Conservation (phyloP, 2,797 vertebrate genomes). For the Molossus molossus region DNA sequence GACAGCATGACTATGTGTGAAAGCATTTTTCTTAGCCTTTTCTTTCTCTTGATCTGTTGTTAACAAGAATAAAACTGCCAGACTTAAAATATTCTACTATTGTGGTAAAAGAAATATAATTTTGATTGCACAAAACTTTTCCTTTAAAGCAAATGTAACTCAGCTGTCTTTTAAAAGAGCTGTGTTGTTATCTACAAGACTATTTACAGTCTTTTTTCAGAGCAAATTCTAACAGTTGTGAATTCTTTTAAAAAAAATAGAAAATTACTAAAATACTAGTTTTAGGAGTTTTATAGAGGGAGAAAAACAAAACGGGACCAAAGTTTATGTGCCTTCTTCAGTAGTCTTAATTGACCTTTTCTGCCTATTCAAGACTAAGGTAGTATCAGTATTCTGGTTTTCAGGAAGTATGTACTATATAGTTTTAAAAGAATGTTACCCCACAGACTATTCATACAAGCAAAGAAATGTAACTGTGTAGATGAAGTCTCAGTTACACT, state of each 20-base stretch:
- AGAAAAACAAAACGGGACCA: slow-evolving; percentile 91
- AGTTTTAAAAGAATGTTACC: slow-evolving; percentile 82
- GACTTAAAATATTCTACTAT: slow-evolving; percentile 81
- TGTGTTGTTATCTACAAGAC: slow-evolving; percentile 81
- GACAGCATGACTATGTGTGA: slow-evolving; percentile 63
- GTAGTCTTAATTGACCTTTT: slow-evolving; percentile 88
- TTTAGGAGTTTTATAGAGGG: slow-evolving; percentile 86
- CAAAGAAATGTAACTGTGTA: slow-evolving; percentile 79
- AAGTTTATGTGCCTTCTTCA: slow-evolving; percentile 94
- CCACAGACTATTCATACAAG: slow-evolving; percentile 72
- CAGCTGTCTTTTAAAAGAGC: slow-evolving; percentile 80
- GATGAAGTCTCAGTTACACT: slow-evolving; percentile 77
- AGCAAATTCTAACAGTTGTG: slow-evolving; percentile 83
- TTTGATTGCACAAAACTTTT: slow-evolving; percentile 82
- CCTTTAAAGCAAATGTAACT: slow-evolving; percentile 77
- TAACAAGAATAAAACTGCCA: slow-evolving; percentile 88
- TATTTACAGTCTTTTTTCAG: slow-evolving; percentile 84
- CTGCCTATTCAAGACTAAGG: slow-evolving; percentile 85
- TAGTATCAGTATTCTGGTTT: slow-evolving; percentile 84
- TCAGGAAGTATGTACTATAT: slow-evolving; percentile 81
- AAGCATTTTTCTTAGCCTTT: slow-evolving; percentile 87
- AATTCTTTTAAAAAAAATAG: slow-evolving; percentile 81
- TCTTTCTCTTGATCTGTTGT: slow-evolving; percentile 76
- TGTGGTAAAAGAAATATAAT: slow-evolving; percentile 76
- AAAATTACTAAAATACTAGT: slow-evolving; percentile 83